Evolutionary conservation across 2,797 vertebrate species (phyloP).

Genomic region (Emys orbicularis): DNA sequence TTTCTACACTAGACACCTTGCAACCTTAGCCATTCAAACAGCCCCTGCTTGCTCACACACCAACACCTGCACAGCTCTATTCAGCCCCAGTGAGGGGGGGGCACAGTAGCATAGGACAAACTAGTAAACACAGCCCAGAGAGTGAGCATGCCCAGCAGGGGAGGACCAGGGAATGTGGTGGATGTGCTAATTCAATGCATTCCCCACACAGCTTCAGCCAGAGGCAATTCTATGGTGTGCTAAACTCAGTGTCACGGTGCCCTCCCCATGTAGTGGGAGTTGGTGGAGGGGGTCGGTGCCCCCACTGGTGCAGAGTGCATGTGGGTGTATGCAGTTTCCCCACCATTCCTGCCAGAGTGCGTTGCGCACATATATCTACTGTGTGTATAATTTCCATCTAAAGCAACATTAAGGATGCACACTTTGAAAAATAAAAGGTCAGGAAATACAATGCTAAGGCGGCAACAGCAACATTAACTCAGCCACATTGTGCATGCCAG

Average conservation of each 20-base stretch:
- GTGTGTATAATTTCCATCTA: not conserved
- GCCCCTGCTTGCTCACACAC: not conserved
- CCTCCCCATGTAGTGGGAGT: not conserved
- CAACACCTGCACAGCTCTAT: not conserved
- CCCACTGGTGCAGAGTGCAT: not conserved
- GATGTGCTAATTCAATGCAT: not conserved
- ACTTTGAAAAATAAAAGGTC: not conserved
- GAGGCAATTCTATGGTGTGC: not conserved
- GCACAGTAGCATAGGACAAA: not conserved
- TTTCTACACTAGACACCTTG: not conserved
- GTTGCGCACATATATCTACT: not conserved
- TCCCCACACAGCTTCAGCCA: not conserved
- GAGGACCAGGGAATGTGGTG: not conserved
- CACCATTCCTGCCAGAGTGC: not conserved
- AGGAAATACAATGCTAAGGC: not conserved
- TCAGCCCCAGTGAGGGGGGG: not conserved
- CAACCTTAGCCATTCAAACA: not conserved
- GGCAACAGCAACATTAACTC: not conserved
- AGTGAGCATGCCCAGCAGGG: not conserved
- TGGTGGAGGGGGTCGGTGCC: accelerated
- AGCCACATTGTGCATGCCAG: not conserved
- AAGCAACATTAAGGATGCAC: not conserved
- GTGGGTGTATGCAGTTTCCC: not conserved
- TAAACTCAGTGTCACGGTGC: not conserved
- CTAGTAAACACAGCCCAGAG: not conserved